Evolutionary conservation across 2,113 vertebrate species (phyloP), one percentile per base, ranked within the genome.

Genomic region (Lonchura striata): DNA sequence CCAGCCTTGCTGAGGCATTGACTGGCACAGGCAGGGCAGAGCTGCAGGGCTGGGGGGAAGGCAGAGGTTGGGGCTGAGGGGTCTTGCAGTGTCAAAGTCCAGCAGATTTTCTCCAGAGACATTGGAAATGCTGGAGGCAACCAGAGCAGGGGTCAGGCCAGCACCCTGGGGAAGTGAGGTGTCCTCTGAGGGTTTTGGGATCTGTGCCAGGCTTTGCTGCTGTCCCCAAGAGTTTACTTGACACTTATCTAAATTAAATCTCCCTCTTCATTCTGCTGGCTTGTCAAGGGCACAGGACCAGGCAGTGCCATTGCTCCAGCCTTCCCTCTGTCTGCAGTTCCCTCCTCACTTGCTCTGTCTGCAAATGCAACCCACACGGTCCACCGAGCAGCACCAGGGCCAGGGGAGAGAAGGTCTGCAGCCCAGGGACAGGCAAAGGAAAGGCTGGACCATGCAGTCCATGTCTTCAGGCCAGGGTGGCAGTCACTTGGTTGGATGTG

Each of bases 191-290:
- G 65, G 35, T 3, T 85, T 90, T 93, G 33, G 46, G 54, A 61
- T 20, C 49, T 50, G 41, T 37, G 72, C 54, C 80, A 92, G 64
- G 14, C 17, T 88, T 88, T 88, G 66, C 78, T 79, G 61, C 71
- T 56, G 41, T 89, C 57, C 90, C 53, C 5, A 37, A 12, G 63
- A 91, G 70, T 33, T 80, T 4, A 1, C 42, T 57, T 84, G 61
- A 95, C 82, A 86, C 79, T 94, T 94, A 90, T 61, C 92, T 96
- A 96, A 94, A 96, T 92, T 93, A 95, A 96, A 95, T 90, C 92
- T 95, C 66, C 71, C 35, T 15, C 9, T 59, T 72, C 65, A 41
- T 42, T 10, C 1, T 50, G 78, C 61, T 1, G 3, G 20, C 50
- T 79, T 65, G 52, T 82, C 92, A 95, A 93, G 85, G 90, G 72